phyloP scores from a whole-genome alignment of 1,140 invertebrate genomes.

The Caenorhabditis elegans region DNA sequence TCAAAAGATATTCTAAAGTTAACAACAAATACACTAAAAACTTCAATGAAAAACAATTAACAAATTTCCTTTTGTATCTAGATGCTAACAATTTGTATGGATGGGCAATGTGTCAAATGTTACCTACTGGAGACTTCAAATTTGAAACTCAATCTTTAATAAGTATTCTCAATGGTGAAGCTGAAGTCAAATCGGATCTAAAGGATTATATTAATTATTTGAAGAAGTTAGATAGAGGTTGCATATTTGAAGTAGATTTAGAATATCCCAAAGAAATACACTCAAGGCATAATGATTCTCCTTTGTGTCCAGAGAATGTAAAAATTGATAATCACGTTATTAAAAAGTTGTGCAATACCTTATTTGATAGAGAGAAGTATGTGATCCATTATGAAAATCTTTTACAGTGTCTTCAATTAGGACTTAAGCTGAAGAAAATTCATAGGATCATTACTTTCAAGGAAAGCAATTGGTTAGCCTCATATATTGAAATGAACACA shows the following conservation, averaged over 20 bases:
- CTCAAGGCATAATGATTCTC: constrained; percentile 65
- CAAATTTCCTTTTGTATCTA: constrained; percentile 54
- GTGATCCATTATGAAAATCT: constrained; percentile 70
- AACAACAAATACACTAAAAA: constrained; percentile 57
- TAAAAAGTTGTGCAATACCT: constrained; percentile 59
- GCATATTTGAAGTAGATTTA: constrained; percentile 57
- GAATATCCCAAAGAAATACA: constrained; percentile 56
- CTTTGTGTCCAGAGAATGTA: constrained; percentile 66
- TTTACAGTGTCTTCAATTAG: constrained; percentile 68
- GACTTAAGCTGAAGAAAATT: constrained; percentile 69
- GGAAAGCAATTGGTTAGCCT: constrained; percentile 69
- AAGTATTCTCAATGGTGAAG: too few relatives aligned
- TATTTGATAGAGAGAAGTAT: constrained; percentile 67
- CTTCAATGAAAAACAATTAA: constrained; percentile 43
- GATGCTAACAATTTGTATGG: constrained; percentile 54
- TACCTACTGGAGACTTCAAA: too few relatives aligned
- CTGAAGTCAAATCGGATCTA: too few relatives aligned
- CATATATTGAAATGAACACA: constrained; percentile 69
- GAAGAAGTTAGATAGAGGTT: constrained; percentile 43
- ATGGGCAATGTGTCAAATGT: too few relatives aligned
- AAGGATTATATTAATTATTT: constrained; percentile 24
- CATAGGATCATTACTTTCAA: constrained; percentile 69
- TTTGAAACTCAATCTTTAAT: too few relatives aligned
- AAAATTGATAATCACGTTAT: not conserved
- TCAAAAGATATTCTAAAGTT: constrained; percentile 51